Evolutionary conservation across 1,140 invertebrate species (phyloP), one percentile per base, ranked within the genome.

Genomic region (Sminthurides bifidus): DNA sequence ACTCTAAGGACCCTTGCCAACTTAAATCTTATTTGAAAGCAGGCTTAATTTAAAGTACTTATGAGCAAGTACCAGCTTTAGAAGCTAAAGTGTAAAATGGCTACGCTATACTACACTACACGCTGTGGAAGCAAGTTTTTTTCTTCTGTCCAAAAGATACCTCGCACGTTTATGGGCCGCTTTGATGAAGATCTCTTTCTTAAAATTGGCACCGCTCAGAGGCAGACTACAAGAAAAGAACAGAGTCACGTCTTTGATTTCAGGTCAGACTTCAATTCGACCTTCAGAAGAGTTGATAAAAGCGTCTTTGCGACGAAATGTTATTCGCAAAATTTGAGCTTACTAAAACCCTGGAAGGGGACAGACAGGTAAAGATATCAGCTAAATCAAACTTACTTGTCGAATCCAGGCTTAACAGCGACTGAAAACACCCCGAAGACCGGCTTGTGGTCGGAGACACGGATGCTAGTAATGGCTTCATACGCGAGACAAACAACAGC

Each of bases 341-440:
- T n/a, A n/a, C n/a, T n/a, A n/a, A n/a, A n/a, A n/a, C n/a, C n/a
- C n/a, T n/a, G n/a, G n/a, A n/a, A n/a, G n/a, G n/a, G 4, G 17
- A 44, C 51, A 8, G 52, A 27, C 29, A 26, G 27, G 5, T 17
- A 35, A 52, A 45, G 17, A 26, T n/a, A 23, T 48, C 29, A 26
- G 30, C 33, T 37, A 15, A 43, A 12, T 6, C 17, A 41, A 23
- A 35, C 41, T 48, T 59, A 64, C 59, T 56, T 65, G 37, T 65
- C 63, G 55, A 54, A 65, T 14, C 63, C 63, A 15, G 59, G 63
- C 41, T 60, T 61, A 19, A 65, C 35, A 14, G 52, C 33, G 3
- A 65, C 55, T 14, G 51, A 57, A 44, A 65, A 65, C n/a, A 61
- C 33, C 15, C 52, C 56, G 29, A 55, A 61, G 3, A 65, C 63